Percentiles rank a stretch among this genome's conserved stretches.
Conservation (phyloP, 1,140 invertebrate species). For the Coenobita brevimanus region DNA sequence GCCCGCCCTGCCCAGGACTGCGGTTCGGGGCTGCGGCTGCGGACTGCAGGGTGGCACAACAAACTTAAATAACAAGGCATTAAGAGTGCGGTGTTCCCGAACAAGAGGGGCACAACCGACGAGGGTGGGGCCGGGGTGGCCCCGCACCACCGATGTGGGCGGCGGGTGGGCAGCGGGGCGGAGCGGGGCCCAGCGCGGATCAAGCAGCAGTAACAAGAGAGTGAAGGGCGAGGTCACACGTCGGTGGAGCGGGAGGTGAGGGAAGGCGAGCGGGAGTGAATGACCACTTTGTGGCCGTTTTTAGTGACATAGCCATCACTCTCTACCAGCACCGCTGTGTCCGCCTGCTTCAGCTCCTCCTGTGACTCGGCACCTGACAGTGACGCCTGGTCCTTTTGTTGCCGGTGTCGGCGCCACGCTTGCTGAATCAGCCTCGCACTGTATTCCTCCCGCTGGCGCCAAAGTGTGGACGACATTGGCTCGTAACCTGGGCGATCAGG, state of each 20-base stretch:
- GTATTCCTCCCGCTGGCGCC: constrained; percentile 96
- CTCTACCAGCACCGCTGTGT: constrained; percentile 87
- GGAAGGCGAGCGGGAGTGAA: constrained; percentile 88
- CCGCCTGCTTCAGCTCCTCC: constrained; percentile 74
- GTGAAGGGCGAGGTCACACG: constrained; percentile 79
- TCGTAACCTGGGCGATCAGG: constrained; percentile 92
- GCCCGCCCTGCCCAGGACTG: not conserved
- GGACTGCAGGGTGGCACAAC: constrained; percentile 39
- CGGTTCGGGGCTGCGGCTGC: constrained; percentile 24
- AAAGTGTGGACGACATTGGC: constrained; percentile 92
- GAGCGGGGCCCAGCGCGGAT: constrained; percentile 5
- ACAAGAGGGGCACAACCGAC: constrained; percentile 38
- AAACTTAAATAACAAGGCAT: constrained; percentile 67
- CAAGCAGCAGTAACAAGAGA: constrained; percentile 54
- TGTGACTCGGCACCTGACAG: constrained; percentile 73
- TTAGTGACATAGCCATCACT: constrained; percentile 86
- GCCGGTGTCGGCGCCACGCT: constrained; percentile 80
- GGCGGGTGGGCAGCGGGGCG: not conserved
- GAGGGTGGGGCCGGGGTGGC: constrained; percentile 9
- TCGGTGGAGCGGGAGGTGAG: constrained; percentile 85
- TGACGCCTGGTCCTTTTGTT: constrained; percentile 68
- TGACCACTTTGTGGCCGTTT: constrained; percentile 90
- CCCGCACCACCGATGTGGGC: constrained; percentile 1
- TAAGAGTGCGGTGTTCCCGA: constrained; percentile 63
- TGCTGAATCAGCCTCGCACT: constrained; percentile 95